Base-by-base conservation (phyloP, 1,140 invertebrate genomes). In the Sycophaga agraensis region DNA sequence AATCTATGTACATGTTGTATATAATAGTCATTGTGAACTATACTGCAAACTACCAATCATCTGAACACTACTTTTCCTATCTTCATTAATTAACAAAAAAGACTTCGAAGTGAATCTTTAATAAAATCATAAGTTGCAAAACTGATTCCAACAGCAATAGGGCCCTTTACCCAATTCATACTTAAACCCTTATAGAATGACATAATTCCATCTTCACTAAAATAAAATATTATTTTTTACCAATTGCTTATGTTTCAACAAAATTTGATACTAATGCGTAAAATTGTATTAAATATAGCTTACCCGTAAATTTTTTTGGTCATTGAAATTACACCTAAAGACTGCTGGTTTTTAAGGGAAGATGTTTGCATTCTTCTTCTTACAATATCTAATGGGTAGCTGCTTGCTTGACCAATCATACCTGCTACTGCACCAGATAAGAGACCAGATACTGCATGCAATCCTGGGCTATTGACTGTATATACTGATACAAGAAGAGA, bases 151-250 rank as follows among this genome's bases (percentile, higher is more conserved):
- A 97, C 96, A 2, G 96, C 93, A 43, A 99, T 93, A 0, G 97
- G 97, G 5, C 97, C 97, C 82, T 99, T 99, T 2, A 99, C 89
- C 94, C 96, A 99, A 82, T 99, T 99, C 93, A 99, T 96, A 67
- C 92, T 96, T 0, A 99, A 84, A 0, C 97, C 97, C 83, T 99
- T 99, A 83, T 94, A 99, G 71, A 98, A 90, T 0, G 96, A 97
- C 74, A 87, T 88, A 19, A 96, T 76, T 22, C 97, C 96, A 82
- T 98, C 96, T 66, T 90, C 86, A 55, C 89, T 91, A 80, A 58
- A 80, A 82, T 28, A 66, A 69, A 50, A 39, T 46, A 46, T 19
- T 7, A 58, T 48, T 48, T 46, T 9, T 39, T 40, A 31, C 11
- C 31, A 39, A n/a, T n/a, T n/a, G n/a, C n/a, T n/a, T n/a, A n/a